These are phyloP conservation scores for Geotrupes spiniger DNA, from an alignment of 2,888 invertebrate species.

Conservation along the genomic window DNA sequence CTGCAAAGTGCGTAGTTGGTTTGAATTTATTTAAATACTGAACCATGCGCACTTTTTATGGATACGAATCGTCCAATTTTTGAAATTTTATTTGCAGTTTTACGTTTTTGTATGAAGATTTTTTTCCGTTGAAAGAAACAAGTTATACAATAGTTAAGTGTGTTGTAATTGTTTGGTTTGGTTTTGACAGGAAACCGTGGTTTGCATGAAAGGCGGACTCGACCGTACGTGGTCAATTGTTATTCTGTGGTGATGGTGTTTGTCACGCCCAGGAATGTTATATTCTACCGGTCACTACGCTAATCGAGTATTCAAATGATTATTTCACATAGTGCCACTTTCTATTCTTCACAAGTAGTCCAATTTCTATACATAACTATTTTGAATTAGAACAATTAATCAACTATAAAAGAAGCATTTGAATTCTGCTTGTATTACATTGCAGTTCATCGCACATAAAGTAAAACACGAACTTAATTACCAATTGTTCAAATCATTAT, in stretches of 20 bases:
- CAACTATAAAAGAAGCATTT: no score
- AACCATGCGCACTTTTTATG: no score
- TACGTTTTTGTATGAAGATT: no score
- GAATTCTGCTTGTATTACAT: no score
- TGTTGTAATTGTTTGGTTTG: conserved; percentile 31
- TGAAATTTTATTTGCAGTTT: background rate
- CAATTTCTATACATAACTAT: conserved; percentile 9
- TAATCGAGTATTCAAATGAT: conserved; percentile 33
- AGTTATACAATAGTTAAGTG: conserved; percentile 22
- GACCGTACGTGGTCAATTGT: conserved; percentile 48
- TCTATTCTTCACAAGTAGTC: conserved; percentile 20
- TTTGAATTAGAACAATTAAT: conserved; percentile 1
- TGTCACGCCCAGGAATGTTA: conserved; percentile 49
- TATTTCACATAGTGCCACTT: conserved; percentile 24
- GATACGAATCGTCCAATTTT: background rate
- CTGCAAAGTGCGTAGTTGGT: no score
- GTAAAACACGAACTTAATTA: no score
- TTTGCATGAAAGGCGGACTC: conserved; percentile 46
- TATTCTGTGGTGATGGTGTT: conserved; percentile 43
- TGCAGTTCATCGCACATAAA: no score
- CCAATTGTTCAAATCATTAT: no score
- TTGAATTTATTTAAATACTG: no score
- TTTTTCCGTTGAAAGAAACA: conserved; percentile 1
- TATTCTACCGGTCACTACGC: conserved; percentile 33
- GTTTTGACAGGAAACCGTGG: conserved; percentile 46